Percentiles rank a stretch among this genome's conserved stretches.
These are phyloP conservation scores for Himalopsyche phryganea DNA, from an alignment of 1,140 invertebrate species.

Conservation along the genomic window DNA sequence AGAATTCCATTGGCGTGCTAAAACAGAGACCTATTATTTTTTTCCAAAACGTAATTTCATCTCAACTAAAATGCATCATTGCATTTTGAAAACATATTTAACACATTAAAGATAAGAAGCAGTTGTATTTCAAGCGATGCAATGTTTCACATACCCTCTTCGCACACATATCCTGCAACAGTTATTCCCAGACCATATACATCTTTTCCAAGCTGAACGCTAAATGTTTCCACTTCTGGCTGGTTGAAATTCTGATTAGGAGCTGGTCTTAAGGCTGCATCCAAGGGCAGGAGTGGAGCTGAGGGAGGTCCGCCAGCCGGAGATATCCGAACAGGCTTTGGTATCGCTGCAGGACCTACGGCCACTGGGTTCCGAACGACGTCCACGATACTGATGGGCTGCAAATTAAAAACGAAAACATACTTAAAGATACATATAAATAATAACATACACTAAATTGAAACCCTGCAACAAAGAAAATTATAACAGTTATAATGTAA, in stretches of 20 bases:
- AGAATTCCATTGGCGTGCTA: no score
- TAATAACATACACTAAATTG: no score
- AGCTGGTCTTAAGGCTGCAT: slow-evolving; percentile 51
- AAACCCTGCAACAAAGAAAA: no score
- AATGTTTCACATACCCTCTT: slow-evolving; percentile 61
- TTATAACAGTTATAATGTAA: no score
- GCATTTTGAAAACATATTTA: no score
- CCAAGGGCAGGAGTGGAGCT: slow-evolving; percentile 49
- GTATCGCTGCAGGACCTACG: slow-evolving; percentile 13
- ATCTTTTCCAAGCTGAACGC: slow-evolving; percentile 79
- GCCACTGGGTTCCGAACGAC: slow-evolving; percentile 23
- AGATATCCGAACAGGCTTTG: slow-evolving; percentile 53
- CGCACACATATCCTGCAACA: slow-evolving; percentile 91
- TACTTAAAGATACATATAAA: no score
- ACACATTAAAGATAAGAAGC: no score
- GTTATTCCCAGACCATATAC: slow-evolving; percentile 89
- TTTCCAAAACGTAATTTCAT: no score
- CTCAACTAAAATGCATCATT: no score
- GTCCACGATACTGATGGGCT: slow-evolving; percentile 33
- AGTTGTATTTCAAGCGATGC: no score
- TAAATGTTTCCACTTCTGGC: slow-evolving; percentile 84
- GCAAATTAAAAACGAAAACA: slow-evolving; percentile 4
- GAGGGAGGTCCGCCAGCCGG: slow-evolving; percentile 45
- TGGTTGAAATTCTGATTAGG: slow-evolving; percentile 29
- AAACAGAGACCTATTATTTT: no score